Evolutionary conservation across 1,140 invertebrate species (phyloP).

Genomic region (Panagrolaimus sp.): DNA sequence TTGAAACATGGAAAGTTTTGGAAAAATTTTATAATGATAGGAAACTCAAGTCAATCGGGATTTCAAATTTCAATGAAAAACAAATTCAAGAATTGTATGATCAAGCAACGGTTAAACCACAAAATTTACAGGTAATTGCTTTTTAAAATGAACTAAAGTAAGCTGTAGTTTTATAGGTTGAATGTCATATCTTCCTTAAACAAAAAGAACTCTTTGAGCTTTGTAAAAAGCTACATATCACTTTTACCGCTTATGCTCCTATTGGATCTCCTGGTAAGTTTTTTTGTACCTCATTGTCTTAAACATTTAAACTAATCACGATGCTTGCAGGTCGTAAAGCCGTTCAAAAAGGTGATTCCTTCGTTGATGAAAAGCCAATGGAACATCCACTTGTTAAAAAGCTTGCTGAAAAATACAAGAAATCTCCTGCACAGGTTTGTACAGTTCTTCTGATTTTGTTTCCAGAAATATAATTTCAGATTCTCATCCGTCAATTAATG

Average conservation of each 20-base stretch:
- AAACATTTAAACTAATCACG: neutral
- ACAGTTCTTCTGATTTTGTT: too few species aligned
- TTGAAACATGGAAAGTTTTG: conserved; percentile 50
- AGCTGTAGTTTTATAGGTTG: conserved; percentile 29
- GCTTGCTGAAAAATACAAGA: conserved; percentile 64
- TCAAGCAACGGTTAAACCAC: conserved; percentile 27
- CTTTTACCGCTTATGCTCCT: conserved; percentile 57
- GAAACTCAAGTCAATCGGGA: conserved; percentile 58
- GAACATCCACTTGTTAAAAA: conserved; percentile 64
- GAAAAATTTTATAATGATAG: conserved; percentile 57
- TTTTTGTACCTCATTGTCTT: neutral
- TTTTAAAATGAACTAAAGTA: conserved; percentile 19
- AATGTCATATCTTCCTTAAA: conserved; percentile 29
- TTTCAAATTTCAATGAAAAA: conserved; percentile 59
- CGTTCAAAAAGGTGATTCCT: conserved; percentile 28
- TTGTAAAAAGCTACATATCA: conserved; percentile 49
- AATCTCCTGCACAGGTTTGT: conserved; percentile 64
- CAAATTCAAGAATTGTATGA: conserved; percentile 45
- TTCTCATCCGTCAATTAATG: conserved; percentile 56
- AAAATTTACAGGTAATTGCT: conserved; percentile 23
- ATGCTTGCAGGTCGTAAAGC: neutral
- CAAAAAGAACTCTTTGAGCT: conserved; percentile 23
- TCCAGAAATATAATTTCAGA: conserved; percentile 61
- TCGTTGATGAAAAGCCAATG: conserved; percentile 55
- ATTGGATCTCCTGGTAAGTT: conserved; percentile 55